Percentiles rank a stretch among this genome's conserved stretches.
phyloP scores from a whole-genome alignment of 2,888 invertebrate species.

The Perizoma flavofasciatum region DNA sequence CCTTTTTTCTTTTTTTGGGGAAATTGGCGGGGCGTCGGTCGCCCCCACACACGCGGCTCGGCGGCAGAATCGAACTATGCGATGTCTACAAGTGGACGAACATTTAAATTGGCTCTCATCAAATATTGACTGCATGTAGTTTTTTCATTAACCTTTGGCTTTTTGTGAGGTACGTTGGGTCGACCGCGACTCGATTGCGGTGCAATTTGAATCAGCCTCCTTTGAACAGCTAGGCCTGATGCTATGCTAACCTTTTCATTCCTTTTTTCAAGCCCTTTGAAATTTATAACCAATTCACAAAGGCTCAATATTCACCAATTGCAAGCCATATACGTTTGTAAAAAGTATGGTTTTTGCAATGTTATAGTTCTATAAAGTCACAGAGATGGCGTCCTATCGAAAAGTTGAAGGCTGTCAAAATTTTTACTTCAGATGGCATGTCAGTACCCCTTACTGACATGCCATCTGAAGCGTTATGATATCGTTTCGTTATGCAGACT shows the following conservation, averaged over 20 bases:
- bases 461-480: too few species aligned
- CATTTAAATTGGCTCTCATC: conserved; percentile 84
- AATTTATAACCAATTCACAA: conserved; percentile 4
- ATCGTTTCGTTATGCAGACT: too few species aligned
- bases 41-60: conserved; percentile 61
- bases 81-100: conserved; percentile 83
- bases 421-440: too few species aligned
- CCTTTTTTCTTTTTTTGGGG: conserved; percentile 75
- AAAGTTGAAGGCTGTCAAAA: too few species aligned
- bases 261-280: conserved; percentile 11
- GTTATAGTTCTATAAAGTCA: too few species aligned
- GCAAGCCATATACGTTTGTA: not conserved
- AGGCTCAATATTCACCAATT: not conserved
- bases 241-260: conserved; percentile 7
- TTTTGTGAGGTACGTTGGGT: conserved; percentile 63
- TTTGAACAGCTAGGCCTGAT: conserved; percentile 50
- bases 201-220: conserved; percentile 67
- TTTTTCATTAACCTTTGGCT: conserved; percentile 78
- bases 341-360: not conserved
- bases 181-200: conserved; percentile 54
- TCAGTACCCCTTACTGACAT: too few species aligned
- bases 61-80: conserved; percentile 72
- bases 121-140: conserved; percentile 83
- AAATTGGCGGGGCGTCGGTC: conserved; percentile 59
- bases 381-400: too few species aligned